Evolutionary conservation across 1,140 invertebrate species (phyloP), one percentile per base, ranked within the genome.

Genomic region (Lysiphlebus fabarum): DNA sequence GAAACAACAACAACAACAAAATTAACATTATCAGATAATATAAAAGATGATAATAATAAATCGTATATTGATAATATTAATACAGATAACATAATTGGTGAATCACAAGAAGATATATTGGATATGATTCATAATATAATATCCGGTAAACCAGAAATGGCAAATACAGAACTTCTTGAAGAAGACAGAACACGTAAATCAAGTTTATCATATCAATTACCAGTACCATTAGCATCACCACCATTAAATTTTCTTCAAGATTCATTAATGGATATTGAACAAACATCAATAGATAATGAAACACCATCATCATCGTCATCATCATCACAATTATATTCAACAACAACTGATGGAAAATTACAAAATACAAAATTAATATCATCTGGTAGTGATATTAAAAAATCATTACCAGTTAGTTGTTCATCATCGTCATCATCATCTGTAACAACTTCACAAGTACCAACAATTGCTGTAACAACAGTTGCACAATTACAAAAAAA

Each of bases 51-150:
- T 68, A n/a, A 64, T 59, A 0, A 62, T 9, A 73, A 72, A 59
- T 61, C 64, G 12, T 73, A 64, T 45, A 58, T 64, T 7, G 59
- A 64, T 10, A 48, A 42, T 34, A 50, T 12, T 1, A 67, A 69
- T 26, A 65, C 63, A 42, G 74, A 69, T 42, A 69, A 71, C 36
- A 56, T 72, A 37, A 63, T 76, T 45, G 76, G 77, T 8, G 85
- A 87, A 62, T 82, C 82, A 4, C 83, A 86, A 36, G 86, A 88
- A 65, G 85, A 87, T 65, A 85, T 87, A 71, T 70, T 87, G 2
- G 84, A 86, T 64, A 86, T 87, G 78, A 73, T 87, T 10, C 84
- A 87, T 45, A 86, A 87, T 62, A 87, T 87, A 42, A 83, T 80
- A 58, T 76, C 75, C 2, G 72, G 76, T 0, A 79, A 80, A 45